Conservation (phyloP, 2,888 invertebrate genomes). For the Drosophila austrosaltans region DNA sequence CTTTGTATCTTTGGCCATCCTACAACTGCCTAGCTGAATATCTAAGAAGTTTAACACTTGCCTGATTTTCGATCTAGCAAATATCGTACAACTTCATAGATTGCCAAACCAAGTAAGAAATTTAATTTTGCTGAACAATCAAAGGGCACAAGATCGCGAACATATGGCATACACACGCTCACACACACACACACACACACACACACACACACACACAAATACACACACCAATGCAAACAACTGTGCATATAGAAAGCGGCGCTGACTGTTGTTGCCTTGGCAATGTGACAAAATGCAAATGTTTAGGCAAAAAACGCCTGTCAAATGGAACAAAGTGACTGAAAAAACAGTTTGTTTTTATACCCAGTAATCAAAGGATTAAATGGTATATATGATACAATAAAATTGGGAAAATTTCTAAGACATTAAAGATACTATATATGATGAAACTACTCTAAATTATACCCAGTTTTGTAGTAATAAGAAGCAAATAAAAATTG, state of each 20-base stretch:
- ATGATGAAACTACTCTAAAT: too few relatives aligned
- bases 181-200: slow-evolving; percentile 16
- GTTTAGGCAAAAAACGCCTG: slow-evolving; percentile 41
- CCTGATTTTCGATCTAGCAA: not conserved
- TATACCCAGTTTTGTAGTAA: too few relatives aligned
- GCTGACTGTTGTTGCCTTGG: slow-evolving; percentile 67
- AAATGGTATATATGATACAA: not conserved
- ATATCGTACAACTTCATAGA: not conserved
- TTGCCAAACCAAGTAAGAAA: not conserved
- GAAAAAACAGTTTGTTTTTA: slow-evolving; percentile 13
- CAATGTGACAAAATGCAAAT: slow-evolving; percentile 72
- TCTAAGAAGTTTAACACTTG: too few relatives aligned
- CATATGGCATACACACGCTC: slow-evolving; percentile 53
- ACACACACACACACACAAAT: slow-evolving; percentile 19
- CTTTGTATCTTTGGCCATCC: too few relatives aligned
- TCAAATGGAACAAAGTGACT: slow-evolving; percentile 3
- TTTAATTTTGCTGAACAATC: not conserved
- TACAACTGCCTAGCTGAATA: too few relatives aligned
- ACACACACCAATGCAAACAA: not conserved
- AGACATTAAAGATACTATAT: too few relatives aligned
- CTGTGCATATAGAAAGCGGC: not conserved
- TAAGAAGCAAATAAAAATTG: too few relatives aligned
- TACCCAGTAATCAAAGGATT: slow-evolving; percentile 2
- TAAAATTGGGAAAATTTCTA: not conserved
- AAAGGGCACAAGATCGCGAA: slow-evolving; percentile 45